Evolutionary conservation across 2,113 vertebrate genomes (phyloP), one percentile per base, ranked within the genome.

Genomic region (Hypomesus transpacificus): DNA sequence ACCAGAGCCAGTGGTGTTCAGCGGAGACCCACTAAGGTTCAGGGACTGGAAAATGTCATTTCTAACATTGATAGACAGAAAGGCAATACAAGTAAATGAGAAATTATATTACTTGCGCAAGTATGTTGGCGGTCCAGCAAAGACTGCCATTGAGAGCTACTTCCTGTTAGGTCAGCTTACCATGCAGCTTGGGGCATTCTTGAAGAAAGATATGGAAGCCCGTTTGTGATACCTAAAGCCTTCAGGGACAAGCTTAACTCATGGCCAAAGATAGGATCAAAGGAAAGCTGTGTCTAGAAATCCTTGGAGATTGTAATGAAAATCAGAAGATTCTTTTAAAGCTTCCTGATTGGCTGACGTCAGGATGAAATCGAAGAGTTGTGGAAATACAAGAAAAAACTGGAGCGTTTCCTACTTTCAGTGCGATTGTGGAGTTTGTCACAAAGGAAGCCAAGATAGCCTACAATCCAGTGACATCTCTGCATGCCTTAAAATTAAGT

Each of bases 31-130:
- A 50, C 77, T 82, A 20, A 81, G 71, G 56, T 82, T 82, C 22
- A 77, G 69, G 17, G 51, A 81, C 18, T 84, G 78, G 78, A 84
- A 83, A 26, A 57, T 51, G 26, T 84, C 77, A 16, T 86, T 80
- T 65, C 75, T 82, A 50, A 54, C 69, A 58, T 16, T 76, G 7
- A 78, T 78, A 61, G 71, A 80, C 50, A 80, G 56, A 14, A 80
- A 84, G 24, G 75, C 80, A 58, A 82, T 82, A 68, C 79, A 72
- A 59, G 51, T 50, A 24, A 4, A 66, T 66, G 74, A 82, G 21
- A 83, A 84, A 21, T 73, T 77, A 1, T 85, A 77, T 65, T 79
- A 77, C 16, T 75, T 80, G 3, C 70, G 80, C 24, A 83, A 78
- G 60, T 80, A 71, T 80, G 75, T 84, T 5, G 77, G 66, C 39